phyloP scores from a whole-genome alignment of 2,888 invertebrate genomes.

The Pemphredon lugubris region DNA sequence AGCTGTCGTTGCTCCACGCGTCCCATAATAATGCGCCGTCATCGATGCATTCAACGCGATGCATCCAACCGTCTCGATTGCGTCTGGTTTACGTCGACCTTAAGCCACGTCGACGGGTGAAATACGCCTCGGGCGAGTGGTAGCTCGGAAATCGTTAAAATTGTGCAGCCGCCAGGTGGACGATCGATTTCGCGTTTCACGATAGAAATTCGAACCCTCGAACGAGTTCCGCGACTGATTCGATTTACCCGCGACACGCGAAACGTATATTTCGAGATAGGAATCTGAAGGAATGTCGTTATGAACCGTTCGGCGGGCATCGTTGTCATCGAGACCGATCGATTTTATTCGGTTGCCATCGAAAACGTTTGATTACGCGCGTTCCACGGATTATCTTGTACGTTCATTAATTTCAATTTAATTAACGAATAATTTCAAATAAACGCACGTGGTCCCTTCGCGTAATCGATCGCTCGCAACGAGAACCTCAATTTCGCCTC shows the following conservation, averaged over 20 bases:
- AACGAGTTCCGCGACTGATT: not conserved
- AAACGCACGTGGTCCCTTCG: no score
- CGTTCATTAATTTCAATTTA: no score
- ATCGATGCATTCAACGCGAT: slow-evolving; percentile 30
- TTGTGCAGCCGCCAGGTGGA: slow-evolving; percentile 7
- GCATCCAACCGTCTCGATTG: slow-evolving; percentile 21
- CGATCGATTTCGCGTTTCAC: slow-evolving; percentile 5
- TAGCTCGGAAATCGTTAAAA: slow-evolving; percentile 46
- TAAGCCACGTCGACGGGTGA: slow-evolving; percentile 4
- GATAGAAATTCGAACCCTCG: not conserved
- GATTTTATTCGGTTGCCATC: no score
- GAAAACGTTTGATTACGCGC: no score
- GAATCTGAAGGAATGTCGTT: no score
- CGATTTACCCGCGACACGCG: not conserved
- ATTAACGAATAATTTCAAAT: no score
- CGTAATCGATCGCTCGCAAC: no score
- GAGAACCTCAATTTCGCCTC: not conserved
- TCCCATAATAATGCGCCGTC: slow-evolving; percentile 35
- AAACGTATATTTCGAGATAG: no score
- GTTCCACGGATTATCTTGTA: no score
- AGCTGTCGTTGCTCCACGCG: slow-evolving; percentile 17
- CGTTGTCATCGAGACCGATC: no score
- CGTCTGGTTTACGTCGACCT: slow-evolving; percentile 24
- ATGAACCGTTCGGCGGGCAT: no score
- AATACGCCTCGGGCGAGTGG: not conserved